Evolutionary conservation across 2,797 vertebrate species (phyloP).

Genomic region (Strix occidentalis): DNA sequence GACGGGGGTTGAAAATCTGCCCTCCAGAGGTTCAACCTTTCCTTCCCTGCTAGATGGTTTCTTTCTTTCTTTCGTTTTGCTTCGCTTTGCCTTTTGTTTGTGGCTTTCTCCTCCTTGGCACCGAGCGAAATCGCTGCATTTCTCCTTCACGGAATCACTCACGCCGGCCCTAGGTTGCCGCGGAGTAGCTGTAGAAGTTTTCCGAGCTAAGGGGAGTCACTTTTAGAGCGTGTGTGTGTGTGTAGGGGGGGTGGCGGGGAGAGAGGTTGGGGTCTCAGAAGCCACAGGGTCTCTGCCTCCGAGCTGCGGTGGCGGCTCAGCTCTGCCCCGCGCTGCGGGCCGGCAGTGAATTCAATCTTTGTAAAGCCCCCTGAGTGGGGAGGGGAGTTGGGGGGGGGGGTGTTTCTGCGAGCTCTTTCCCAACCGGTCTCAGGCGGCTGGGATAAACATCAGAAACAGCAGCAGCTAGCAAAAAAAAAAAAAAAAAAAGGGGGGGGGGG

Average conservation of each 20-base stretch:
- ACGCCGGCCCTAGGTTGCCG: neutral
- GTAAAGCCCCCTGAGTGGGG: constrained; percentile 21
- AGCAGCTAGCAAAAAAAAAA: neutral
- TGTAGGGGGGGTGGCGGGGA: neutral
- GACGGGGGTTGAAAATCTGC: neutral
- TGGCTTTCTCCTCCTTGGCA: neutral
- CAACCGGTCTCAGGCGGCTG: constrained; percentile 48
- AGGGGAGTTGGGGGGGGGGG: neutral
- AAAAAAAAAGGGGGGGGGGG: neutral
- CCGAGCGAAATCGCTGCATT: constrained; percentile 1
- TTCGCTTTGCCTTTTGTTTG: constrained; percentile 13
- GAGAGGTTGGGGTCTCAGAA: neutral
- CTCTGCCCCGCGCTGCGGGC: neutral
- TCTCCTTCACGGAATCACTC: neutral
- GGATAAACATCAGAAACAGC: neutral
- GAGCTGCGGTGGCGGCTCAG: neutral
- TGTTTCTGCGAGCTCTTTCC: neutral
- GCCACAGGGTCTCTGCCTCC: neutral
- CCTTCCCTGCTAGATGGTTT: neutral
- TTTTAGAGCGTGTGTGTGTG: neutral
- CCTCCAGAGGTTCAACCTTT: neutral
- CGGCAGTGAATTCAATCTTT: constrained; percentile 40
- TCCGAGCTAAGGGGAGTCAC: neutral
- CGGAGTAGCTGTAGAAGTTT: constrained; percentile 4
- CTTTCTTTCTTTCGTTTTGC: neutral